Evolutionary conservation across 2,888 invertebrate species (phyloP), one percentile per base, ranked within the genome.

Genomic region (Drosophila suboccidentalis): DNA sequence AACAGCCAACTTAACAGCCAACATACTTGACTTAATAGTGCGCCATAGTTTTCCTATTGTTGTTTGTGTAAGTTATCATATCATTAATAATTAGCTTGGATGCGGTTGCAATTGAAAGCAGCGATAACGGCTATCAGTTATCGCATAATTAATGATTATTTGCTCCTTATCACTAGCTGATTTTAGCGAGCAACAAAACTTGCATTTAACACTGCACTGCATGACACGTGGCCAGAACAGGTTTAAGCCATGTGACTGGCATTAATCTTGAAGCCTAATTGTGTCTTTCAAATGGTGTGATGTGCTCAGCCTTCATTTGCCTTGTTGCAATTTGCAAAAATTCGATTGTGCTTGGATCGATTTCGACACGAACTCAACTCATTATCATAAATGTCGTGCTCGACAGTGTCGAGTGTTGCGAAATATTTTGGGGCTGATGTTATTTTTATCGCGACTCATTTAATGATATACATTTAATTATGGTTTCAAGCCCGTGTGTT

Each of bases 381-480:
- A 63, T 73, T 73, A 69, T 19, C 72, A 72, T 72, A 43, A 49
- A 38, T 34, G 5, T 43, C 32, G 55, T 19, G 43, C 17, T 41
- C 54, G 41, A n/a, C 39, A 32, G 39, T 22, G 32, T 57, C 36
- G 46, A 38, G 29, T 38, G 11, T 50, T 43, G 32, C 15, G 15
- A 34, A 43, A 55, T 22, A 38, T 55, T 11, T 54, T 39, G 0
- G 10, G 19, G 4, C 39, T 53, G 13, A 29, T n/a, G 15, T 26
- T 15, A 19, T 55, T 13, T 53, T 46, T 19, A 68, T 64, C 53
- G 29, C 65, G 54, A 22, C n/a, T 34, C 53, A 9, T 61, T 57
- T 32, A 78, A 62, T 72, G 49, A 53, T 29, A 61, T 55, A 60
- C 62, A 70, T 54, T 51, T 63, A 34, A 55, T 86, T 76, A 68